Evolutionary conservation across 1,140 invertebrate genomes (phyloP).

Genomic region (Lepidurus arcticus): DNA sequence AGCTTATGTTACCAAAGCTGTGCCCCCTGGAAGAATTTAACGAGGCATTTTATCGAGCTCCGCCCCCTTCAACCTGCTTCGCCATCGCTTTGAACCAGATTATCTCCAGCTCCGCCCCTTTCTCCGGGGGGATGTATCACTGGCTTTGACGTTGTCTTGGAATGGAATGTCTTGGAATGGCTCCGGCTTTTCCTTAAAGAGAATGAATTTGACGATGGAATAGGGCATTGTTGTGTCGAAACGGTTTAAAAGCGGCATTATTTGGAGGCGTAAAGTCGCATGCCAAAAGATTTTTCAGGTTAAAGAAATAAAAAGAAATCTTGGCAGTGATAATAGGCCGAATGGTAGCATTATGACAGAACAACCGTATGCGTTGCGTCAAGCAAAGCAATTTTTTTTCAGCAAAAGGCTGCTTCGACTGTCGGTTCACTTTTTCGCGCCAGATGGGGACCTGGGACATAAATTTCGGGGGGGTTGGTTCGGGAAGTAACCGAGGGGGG

Average conservation of each 20-base stretch:
- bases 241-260: neutral
- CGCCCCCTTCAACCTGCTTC: neutral
- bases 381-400: neutral
- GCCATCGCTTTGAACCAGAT: neutral
- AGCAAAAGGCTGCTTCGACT: neutral
- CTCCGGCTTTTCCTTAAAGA: neutral
- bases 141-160: slow-evolving; percentile 9
- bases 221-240: neutral
- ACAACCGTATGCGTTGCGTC: neutral
- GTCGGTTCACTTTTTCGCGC: neutral
- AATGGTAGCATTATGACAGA: neutral
- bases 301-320: neutral
- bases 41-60: slow-evolving; percentile 1
- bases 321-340: neutral
- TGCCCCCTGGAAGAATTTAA: neutral
- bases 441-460: neutral
- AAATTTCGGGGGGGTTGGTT: neutral
- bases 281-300: neutral
- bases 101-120: neutral
- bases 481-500: neutral
- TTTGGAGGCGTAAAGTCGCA: too few species aligned
- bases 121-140: neutral
- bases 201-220: neutral
- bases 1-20: neutral
- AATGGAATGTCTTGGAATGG: neutral